A percentile compares a stretch with the other conserved stretches of the same genome.
phyloP scores from a whole-genome alignment of 2,113 vertebrate species.

The Noturus placidus region DNA sequence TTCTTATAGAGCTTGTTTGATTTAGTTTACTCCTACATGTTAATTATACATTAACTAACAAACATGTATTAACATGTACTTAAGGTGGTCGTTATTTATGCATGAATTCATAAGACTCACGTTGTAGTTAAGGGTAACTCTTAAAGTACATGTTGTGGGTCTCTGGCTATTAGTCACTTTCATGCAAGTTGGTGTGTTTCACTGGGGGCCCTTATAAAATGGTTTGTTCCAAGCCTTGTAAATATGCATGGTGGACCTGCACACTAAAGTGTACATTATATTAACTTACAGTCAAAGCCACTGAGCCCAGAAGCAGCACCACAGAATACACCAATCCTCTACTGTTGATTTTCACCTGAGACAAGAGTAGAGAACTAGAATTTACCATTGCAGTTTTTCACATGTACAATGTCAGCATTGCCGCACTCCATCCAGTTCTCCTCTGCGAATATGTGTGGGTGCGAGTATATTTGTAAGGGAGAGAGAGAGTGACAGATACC shows the following conservation, averaged over 20 bases:
- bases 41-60: no score
- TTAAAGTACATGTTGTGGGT: not conserved
- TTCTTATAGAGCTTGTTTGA: no score
- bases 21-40: no score
- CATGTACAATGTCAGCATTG: not conserved
- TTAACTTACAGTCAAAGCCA: slow-evolving; percentile 83
- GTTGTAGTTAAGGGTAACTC: no score
- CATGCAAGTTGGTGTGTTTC: not conserved
- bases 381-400: slow-evolving; percentile 1
- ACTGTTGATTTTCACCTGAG: slow-evolving; percentile 85
- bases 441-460: not conserved
- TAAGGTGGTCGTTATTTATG: no score
- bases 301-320: slow-evolving; percentile 81
- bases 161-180: not conserved
- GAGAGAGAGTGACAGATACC: slow-evolving; percentile 62
- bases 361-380: slow-evolving; percentile 5
- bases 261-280: not conserved
- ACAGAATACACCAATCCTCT: slow-evolving; percentile 86
- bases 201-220: not conserved
- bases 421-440: not conserved
- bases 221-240: not conserved
- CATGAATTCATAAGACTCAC: no score
- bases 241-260: not conserved
- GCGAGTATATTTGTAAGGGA: not conserved
- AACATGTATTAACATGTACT: no score